Evolutionary conservation across 2,797 vertebrate genomes (phyloP), one percentile per base, ranked within the genome.

Genomic region (Sebastes miniatus): DNA sequence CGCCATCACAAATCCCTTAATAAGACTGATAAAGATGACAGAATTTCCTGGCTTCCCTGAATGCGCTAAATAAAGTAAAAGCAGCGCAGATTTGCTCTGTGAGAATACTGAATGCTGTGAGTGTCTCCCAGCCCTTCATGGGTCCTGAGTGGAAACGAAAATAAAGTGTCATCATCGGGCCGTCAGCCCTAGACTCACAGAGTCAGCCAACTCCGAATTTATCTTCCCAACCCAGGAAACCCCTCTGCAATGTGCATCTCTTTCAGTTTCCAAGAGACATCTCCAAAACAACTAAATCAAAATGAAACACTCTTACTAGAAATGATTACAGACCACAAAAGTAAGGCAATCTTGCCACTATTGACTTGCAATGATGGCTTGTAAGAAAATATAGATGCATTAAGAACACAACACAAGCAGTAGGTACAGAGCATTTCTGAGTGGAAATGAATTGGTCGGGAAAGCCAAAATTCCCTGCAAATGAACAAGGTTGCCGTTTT

Each of bases 61-160:
- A 70, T n/a, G 31, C 20, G 56, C 16, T 47, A 57, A 81, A 84
- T 68, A 68, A 73, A 83, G 39, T 82, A 11, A 59, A 77, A 80
- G 54, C 25, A 58, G 43, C 8, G n/a, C 25, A 47, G 87, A 88
- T 75, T 73, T 83, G 84, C 73, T 88, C 72, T 72, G 73, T 58
- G 71, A 83, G 81, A 91, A 82, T 31, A 73, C 69, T 88, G 88
- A 92, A 94, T 81, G 91, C 77, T 66, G 2, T 5, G 68, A 86
- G 87, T 90, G 87, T 93, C 83, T 90, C 24, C 11, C 20, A 75
- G 73, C 16, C 43, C 66, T 79, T 68, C 36, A 47, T 36, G 52
- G 66, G 66, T 74, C 76, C 73, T 24, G 77, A 86, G 88, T 93
- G 90, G 94, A 94, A 96, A 95, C n/a, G 31, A 91, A 95, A 94